Conservation (phyloP, 2,113 vertebrate genomes). For the Cricetomys ansorgei region DNA sequence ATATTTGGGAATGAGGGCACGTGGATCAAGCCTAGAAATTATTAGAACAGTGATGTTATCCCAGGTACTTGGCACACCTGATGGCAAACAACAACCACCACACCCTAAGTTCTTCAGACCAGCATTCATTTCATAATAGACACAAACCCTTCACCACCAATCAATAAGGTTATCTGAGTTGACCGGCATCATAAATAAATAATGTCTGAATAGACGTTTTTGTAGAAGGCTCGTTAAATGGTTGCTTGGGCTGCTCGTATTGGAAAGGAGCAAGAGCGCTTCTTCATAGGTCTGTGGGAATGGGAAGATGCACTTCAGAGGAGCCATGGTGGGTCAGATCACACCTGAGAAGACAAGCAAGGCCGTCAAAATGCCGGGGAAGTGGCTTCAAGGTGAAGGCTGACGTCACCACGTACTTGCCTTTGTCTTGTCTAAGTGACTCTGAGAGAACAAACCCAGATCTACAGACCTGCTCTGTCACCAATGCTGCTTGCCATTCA, state of each 20-base stretch:
- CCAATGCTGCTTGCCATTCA: neutral
- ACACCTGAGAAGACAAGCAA: neutral
- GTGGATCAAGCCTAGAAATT: neutral
- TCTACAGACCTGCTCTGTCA: neutral
- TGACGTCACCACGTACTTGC: neutral
- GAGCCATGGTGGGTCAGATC: neutral
- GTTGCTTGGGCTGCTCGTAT: neutral
- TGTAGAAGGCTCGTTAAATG: slow-evolving; percentile 6
- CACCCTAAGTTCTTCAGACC: slow-evolving; percentile 35
- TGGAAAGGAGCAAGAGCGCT: neutral
- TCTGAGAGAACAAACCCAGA: neutral
- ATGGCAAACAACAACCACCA: neutral
- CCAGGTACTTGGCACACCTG: slow-evolving; percentile 27
- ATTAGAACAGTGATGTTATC: slow-evolving; percentile 44
- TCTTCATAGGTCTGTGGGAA: neutral
- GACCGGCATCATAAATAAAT: slow-evolving; percentile 51
- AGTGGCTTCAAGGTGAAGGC: neutral
- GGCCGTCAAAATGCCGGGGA: neutral
- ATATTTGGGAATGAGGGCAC: neutral
- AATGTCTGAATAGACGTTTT: slow-evolving; percentile 27
- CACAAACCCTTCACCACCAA: slow-evolving; percentile 49
- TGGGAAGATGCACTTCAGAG: neutral
- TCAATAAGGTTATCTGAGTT: slow-evolving; percentile 42
- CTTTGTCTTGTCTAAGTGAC: neutral
- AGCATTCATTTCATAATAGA: slow-evolving; percentile 32